Conservation (phyloP, 2,888 invertebrate species). For the Shargacucullia verbasci region DNA sequence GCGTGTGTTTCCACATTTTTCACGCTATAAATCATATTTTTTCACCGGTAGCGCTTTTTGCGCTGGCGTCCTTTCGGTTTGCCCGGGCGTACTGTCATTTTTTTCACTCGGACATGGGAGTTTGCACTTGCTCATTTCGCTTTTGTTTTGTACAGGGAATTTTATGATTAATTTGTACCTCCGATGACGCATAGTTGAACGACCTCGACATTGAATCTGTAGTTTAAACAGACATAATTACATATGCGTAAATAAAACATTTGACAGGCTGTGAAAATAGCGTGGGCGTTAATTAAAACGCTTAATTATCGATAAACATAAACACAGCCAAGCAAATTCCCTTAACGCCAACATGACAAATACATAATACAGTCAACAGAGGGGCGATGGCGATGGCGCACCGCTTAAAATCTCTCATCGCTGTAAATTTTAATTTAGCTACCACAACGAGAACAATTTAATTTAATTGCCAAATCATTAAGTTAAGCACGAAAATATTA, state of each 20-base stretch:
- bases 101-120: conserved; percentile 85
- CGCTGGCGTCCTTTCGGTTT: conserved; percentile 85
- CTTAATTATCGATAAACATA: conserved; percentile 56
- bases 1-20: conserved; percentile 89
- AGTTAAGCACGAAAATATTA: conserved; percentile 87
- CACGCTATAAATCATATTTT: conserved; percentile 89
- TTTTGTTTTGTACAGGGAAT: conserved; percentile 83
- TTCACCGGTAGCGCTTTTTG: conserved; percentile 88
- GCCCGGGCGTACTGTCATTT: conserved; percentile 86
- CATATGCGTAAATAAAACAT: conserved; percentile 29
- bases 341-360: conserved; percentile 68
- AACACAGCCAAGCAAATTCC: conserved; percentile 62
- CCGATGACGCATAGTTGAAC: conserved; percentile 68
- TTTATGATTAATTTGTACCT: conserved; percentile 79
- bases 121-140: conserved; percentile 81
- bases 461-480: conserved; percentile 89
- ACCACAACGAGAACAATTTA: conserved; percentile 87
- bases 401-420: conserved; percentile 79
- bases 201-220: conserved; percentile 59
- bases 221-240: conserved; percentile 8
- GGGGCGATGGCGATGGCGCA: conserved; percentile 66
- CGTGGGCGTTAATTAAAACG: conserved; percentile 47
- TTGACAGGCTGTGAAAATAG: conserved; percentile 26
- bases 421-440: conserved; percentile 86
- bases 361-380: conserved; percentile 59